phyloP scores from a whole-genome alignment of 1,140 invertebrate genomes.

The Leptinotarsa undecemlineata region DNA sequence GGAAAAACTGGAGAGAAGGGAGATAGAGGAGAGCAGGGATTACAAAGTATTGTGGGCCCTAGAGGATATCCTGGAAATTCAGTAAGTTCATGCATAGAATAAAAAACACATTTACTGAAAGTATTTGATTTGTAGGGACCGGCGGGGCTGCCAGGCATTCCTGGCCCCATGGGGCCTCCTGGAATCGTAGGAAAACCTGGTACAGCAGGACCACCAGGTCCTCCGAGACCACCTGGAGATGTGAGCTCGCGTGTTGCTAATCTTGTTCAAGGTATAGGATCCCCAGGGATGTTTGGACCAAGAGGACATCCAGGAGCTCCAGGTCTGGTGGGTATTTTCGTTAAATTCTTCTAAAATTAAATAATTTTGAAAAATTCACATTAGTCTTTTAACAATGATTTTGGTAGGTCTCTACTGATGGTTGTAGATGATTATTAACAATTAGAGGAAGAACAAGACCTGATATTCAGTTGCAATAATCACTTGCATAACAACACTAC shows the following conservation, averaged over 20 bases:
- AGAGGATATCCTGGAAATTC: constrained; percentile 63
- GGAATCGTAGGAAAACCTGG: constrained; percentile 48
- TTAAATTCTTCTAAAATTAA: no score
- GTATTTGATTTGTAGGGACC: constrained; percentile 26
- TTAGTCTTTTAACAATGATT: no score
- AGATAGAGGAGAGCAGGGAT: constrained; percentile 56
- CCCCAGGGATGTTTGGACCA: constrained; percentile 49
- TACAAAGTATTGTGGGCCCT: constrained; percentile 65
- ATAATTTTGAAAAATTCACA: no score
- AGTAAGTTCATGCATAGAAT: constrained; percentile 16
- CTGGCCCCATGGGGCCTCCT: constrained; percentile 52
- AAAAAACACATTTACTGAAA: neutral
- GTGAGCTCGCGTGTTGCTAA: constrained; percentile 33
- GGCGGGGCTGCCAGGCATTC: constrained; percentile 38
- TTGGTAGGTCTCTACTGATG: no score
- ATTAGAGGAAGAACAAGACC: no score
- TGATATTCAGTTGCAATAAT: no score
- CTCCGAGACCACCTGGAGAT: constrained; percentile 47
- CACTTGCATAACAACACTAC: no score
- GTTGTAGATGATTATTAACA: no score
- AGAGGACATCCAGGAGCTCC: constrained; percentile 52
- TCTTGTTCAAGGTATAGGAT: constrained; percentile 35
- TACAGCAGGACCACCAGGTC: constrained; percentile 41
- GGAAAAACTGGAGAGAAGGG: constrained; percentile 59
- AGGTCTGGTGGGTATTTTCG: constrained; percentile 44